Percentiles rank a stretch among this genome's conserved stretches.
Evolutionary conservation across 2,113 vertebrate genomes (phyloP).

Genomic region (Osmerus mordax): DNA sequence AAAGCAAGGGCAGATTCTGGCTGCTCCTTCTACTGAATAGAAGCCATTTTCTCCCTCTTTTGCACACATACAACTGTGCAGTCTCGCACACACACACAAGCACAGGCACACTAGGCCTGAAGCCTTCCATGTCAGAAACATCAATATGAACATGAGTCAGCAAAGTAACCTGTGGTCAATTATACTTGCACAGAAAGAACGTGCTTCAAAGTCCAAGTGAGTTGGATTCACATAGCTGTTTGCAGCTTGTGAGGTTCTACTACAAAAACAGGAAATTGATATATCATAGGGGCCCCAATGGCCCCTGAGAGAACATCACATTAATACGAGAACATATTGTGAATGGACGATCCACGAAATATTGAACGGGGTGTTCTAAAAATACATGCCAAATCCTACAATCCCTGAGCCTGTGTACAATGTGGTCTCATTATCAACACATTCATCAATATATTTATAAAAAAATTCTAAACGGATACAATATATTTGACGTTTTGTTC

Average conservation of each 20-base stretch:
- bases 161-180: neutral
- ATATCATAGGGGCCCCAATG: neutral
- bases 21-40: conserved; percentile 4
- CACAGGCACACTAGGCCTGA: neutral
- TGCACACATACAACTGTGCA: neutral
- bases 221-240: neutral
- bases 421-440: too few relatives aligned
- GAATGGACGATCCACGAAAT: neutral
- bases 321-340: neutral
- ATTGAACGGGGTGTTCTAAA: neutral
- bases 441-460: too few relatives aligned
- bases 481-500: neutral
- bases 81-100: neutral
- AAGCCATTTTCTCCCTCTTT: neutral
- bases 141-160: neutral
- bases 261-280: conserved; percentile 6
- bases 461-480: too few relatives aligned
- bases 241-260: neutral
- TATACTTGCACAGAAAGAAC: too few relatives aligned
- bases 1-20: neutral
- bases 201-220: too few relatives aligned
- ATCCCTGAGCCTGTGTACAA: neutral
- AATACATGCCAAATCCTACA: neutral
- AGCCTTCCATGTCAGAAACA: neutral
- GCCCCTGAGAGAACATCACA: neutral